phyloP scores from a whole-genome alignment of 2,113 vertebrate species.

The Lepidothrix coronata region DNA sequence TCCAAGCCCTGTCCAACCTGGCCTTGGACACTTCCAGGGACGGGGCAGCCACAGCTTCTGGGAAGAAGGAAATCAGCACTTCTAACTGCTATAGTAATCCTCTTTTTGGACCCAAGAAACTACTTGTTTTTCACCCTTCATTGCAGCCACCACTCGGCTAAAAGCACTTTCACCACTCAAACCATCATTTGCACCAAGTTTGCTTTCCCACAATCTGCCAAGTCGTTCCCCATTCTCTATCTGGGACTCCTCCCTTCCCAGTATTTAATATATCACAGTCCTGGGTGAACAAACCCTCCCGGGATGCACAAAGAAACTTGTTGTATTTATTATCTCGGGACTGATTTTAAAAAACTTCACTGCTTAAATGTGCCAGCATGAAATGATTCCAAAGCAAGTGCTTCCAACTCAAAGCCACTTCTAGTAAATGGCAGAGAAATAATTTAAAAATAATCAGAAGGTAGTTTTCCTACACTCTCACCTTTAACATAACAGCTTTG shows the following conservation, averaged over 20 bases:
- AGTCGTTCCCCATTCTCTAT: not conserved
- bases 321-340: not conserved
- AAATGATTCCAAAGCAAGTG: not conserved
- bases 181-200: not conserved
- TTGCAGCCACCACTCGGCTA: not conserved
- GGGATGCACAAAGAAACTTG: accelerated
- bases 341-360: not conserved
- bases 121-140: not conserved
- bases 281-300: not conserved
- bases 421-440: not conserved
- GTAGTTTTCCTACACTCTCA: accelerated
- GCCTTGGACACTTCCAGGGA: not conserved
- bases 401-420: not conserved
- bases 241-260: not conserved
- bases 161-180: not conserved
- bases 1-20: not conserved
- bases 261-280: not conserved
- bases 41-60: not conserved
- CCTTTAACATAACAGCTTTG: not conserved
- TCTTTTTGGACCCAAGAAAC: not conserved
- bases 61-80: not conserved
- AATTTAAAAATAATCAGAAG: not conserved
- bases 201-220: not conserved
- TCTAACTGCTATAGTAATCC: accelerated
- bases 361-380: too few species aligned